Percentiles rank a stretch among this genome's conserved stretches.
phyloP scores from a whole-genome alignment of 2,113 vertebrate species.

The Archilochus colubris region DNA sequence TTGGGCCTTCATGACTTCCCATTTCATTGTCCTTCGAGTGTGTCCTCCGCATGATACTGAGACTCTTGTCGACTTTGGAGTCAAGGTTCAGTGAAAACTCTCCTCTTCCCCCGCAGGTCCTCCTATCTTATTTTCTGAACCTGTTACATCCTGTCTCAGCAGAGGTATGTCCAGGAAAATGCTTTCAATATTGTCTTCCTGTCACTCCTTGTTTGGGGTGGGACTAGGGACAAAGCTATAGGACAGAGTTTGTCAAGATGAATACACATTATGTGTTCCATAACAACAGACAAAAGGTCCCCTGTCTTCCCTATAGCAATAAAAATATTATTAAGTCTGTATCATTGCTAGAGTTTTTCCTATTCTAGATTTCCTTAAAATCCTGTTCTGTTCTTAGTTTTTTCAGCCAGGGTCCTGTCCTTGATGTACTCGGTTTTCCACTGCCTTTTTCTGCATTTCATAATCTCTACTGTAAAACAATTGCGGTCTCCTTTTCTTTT shows the following conservation, averaged over 20 bases:
- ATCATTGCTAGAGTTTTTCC: background rate
- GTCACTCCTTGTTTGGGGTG: background rate
- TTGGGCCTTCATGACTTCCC: background rate
- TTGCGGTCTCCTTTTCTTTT: background rate
- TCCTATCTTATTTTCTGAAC: background rate
- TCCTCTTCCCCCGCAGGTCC: background rate
- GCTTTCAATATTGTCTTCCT: background rate
- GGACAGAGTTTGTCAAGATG: background rate
- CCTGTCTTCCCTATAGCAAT: background rate
- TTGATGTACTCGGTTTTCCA: background rate
- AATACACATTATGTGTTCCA: background rate
- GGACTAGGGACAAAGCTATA: background rate
- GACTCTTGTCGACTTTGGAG: background rate
- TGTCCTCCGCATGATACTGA: background rate
- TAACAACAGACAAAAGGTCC: background rate
- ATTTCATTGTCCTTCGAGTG: background rate
- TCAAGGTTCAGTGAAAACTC: background rate
- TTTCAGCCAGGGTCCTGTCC: background rate
- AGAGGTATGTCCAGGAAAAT: background rate
- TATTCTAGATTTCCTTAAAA: background rate
- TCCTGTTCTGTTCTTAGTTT: background rate
- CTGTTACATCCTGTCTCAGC: background rate
- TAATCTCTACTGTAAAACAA: background rate
- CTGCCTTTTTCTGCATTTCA: background rate
- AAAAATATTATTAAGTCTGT: background rate